phyloP scores from a whole-genome alignment of 30 jellyfish, hydroid and myxozoan species.

The Pelagia noctiluca region DNA sequence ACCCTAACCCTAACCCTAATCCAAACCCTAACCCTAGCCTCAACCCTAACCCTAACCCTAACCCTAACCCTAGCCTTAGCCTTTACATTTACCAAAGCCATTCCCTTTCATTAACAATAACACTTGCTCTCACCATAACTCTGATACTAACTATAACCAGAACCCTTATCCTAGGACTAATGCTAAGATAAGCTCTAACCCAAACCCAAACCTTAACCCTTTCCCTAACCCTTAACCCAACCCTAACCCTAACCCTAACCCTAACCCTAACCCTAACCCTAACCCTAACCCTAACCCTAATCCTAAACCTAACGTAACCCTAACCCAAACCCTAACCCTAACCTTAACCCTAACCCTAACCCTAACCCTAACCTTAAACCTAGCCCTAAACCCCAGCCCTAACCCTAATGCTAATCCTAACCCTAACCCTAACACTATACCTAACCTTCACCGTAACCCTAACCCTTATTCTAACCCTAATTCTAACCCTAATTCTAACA shows the following conservation, averaged over 20 bases:
- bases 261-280: constrained; percentile 30
- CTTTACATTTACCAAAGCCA: too few species aligned
- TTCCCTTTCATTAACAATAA: too few species aligned
- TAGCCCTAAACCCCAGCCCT: too few species aligned
- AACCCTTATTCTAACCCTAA: background rate
- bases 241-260: constrained; percentile 33
- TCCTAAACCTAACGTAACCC: constrained; percentile 7
- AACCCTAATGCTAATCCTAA: background rate
- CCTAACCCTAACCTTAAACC: constrained; percentile 24
- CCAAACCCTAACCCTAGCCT: background rate
- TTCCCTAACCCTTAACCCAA: background rate
- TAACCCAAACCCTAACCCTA: constrained; percentile 5
- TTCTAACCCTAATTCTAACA: background rate
- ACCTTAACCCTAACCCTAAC: constrained; percentile 14
- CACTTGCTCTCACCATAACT: too few species aligned
- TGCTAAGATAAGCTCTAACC: too few species aligned
- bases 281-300: constrained; percentile 26
- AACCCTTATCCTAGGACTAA: too few species aligned
- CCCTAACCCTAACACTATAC: background rate
- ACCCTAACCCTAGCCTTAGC: background rate
- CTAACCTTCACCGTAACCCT: background rate
- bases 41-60: background rate
- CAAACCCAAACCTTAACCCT: background rate
- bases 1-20: background rate
- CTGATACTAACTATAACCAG: too few species aligned